Evolutionary conservation across 2,113 vertebrate genomes (phyloP).

Genomic region (Rana temporaria): DNA sequence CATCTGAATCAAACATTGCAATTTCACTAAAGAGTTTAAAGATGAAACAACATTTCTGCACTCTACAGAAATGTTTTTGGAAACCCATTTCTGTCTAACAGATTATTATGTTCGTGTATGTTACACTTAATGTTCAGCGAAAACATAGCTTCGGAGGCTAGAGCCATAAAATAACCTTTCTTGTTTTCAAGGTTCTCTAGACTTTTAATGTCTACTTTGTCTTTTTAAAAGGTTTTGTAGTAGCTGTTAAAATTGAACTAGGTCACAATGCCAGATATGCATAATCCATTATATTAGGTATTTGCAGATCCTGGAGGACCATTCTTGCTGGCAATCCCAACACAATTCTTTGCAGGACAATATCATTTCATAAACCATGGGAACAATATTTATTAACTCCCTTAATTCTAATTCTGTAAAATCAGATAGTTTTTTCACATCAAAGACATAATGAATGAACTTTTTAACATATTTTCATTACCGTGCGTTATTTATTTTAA

Average conservation of each 20-base stretch:
- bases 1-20: constrained; percentile 8
- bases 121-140: constrained; percentile 26
- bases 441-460: background rate
- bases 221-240: constrained; percentile 25
- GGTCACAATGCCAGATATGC: constrained; percentile 20
- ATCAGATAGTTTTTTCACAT: too few relatives aligned
- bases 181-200: constrained; percentile 28
- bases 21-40: constrained; percentile 36
- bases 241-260: constrained; percentile 20
- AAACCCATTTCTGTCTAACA: background rate
- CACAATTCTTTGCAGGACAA: background rate
- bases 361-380: background rate
- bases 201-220: constrained; percentile 20
- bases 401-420: too few relatives aligned
- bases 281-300: background rate
- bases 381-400: background rate
- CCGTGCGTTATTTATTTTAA: too few relatives aligned
- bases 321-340: background rate
- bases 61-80: constrained; percentile 20
- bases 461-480: too few relatives aligned
- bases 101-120: constrained; percentile 16
- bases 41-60: background rate
- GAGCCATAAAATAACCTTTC: constrained; percentile 25
- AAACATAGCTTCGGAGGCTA: constrained; percentile 23
- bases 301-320: background rate